phyloP scores from a whole-genome alignment of 35 echinoderm and acorn worm genomes.

The Strongylocentrotus purpuratus region DNA sequence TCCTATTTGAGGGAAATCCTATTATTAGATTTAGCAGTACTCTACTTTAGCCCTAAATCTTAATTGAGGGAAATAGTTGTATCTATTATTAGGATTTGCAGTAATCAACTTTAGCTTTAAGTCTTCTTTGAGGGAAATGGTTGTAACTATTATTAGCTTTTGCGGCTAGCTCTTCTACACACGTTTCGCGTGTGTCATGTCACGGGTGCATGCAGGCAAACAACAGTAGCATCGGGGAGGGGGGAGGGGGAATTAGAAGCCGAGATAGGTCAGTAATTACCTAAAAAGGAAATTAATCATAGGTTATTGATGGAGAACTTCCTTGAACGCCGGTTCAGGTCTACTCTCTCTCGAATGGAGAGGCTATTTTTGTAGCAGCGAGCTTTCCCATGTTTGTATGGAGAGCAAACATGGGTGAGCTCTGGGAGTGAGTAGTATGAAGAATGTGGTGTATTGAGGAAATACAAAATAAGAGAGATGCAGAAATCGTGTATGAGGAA shows the following conservation, averaged over 20 bases:
- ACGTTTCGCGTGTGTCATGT: background rate
- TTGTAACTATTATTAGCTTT: background rate
- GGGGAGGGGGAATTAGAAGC: background rate
- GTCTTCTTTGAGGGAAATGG: background rate
- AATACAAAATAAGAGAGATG: too few relatives aligned
- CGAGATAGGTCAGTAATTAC: background rate
- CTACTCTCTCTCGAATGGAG: background rate
- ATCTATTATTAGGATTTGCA: background rate
- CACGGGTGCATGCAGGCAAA: background rate
- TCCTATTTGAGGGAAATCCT: background rate
- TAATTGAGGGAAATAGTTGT: background rate
- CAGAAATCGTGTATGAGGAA: too few relatives aligned
- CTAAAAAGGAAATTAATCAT: constrained; percentile 6
- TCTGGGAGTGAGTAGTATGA: background rate
- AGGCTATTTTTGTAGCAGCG: background rate
- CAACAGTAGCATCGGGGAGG: background rate
- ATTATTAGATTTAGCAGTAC: background rate
- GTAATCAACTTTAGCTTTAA: background rate
- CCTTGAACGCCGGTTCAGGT: background rate
- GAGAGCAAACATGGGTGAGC: background rate
- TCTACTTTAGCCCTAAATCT: background rate
- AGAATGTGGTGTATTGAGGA: too few relatives aligned
- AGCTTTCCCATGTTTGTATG: background rate
- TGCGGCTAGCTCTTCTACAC: background rate
- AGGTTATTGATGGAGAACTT: background rate